phyloP scores from a whole-genome alignment of 35 echinoderm and acorn worm species.

The Heliocidaris tuberculata region DNA sequence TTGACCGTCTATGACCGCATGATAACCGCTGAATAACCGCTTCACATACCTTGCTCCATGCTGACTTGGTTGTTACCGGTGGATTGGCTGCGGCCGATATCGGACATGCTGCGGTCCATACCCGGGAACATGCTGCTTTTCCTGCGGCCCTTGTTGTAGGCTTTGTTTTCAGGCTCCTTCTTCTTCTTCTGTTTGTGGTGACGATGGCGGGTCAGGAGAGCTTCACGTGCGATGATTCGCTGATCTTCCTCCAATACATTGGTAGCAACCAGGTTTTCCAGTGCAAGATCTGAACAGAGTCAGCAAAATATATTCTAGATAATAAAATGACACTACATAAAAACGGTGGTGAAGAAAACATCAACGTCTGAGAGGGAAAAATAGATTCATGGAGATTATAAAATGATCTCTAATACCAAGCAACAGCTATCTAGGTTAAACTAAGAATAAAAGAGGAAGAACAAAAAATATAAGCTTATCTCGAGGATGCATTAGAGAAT shows the following conservation, averaged over 20 bases:
- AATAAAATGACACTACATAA: not conserved
- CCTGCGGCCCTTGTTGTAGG: constrained; percentile 65
- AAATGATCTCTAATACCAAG: too few species aligned
- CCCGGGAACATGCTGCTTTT: constrained; percentile 89
- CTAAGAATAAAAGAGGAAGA: too few species aligned
- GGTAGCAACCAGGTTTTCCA: constrained; percentile 71
- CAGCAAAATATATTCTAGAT: not conserved
- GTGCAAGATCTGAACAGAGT: constrained; percentile 50
- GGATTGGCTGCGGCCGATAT: constrained; percentile 66
- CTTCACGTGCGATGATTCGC: constrained; percentile 61
- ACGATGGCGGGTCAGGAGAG: constrained; percentile 71
- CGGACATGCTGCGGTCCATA: constrained; percentile 69
- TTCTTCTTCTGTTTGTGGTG: constrained; percentile 93
- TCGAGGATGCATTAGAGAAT: too few species aligned
- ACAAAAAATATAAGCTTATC: too few species aligned
- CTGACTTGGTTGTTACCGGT: constrained; percentile 57
- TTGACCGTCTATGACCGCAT: not conserved
- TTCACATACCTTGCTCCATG: constrained; percentile 86
- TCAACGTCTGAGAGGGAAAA: too few species aligned
- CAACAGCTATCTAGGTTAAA: too few species aligned
- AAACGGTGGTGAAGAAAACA: not conserved
- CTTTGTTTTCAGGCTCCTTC: constrained; percentile 62
- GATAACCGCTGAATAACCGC: not conserved
- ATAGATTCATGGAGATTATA: too few species aligned
- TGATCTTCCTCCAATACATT: constrained; percentile 62